phyloP scores from a whole-genome alignment of 2,888 invertebrate species.

The Scaptomyza cyrtandrae region DNA sequence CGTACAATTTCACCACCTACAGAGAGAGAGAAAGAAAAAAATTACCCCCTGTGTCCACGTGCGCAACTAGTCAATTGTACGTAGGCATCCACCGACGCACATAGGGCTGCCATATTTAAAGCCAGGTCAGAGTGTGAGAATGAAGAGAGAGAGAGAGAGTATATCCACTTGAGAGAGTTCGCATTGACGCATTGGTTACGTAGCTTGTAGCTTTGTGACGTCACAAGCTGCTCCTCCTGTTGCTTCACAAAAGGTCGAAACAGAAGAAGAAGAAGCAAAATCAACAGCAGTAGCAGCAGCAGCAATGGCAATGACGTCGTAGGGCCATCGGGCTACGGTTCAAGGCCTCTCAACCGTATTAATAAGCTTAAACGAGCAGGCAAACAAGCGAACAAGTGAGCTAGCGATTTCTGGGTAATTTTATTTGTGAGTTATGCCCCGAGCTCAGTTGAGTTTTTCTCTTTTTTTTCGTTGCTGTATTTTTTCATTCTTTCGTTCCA shows the following conservation, averaged over 20 bases:
- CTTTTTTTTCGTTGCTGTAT: slow-evolving; percentile 2
- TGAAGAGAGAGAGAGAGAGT: neutral
- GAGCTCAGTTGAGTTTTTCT: slow-evolving; percentile 14
- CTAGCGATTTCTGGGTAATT: slow-evolving; percentile 13
- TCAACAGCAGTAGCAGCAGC: slow-evolving; percentile 12
- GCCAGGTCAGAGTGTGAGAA: slow-evolving; percentile 1
- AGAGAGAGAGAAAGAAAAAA: neutral
- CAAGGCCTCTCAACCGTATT: slow-evolving; percentile 49
- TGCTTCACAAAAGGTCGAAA: slow-evolving; percentile 53
- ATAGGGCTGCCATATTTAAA: slow-evolving; percentile 31
- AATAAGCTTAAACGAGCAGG: slow-evolving; percentile 34
- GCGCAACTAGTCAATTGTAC: slow-evolving; percentile 56
- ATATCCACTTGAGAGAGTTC: slow-evolving; percentile 25
- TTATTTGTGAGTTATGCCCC: slow-evolving; percentile 18
- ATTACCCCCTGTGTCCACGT: slow-evolving; percentile 33
- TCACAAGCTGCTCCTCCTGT: slow-evolving; percentile 55
- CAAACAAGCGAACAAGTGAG: slow-evolving; percentile 7
- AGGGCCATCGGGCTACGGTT: slow-evolving; percentile 43
- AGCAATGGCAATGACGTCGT: slow-evolving; percentile 47
- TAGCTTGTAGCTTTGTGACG: slow-evolving; percentile 44
- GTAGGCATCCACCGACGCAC: slow-evolving; percentile 55
- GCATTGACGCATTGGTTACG: slow-evolving; percentile 65
- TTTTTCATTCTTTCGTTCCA: slow-evolving; percentile 1
- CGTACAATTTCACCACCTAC: slow-evolving; percentile 26
- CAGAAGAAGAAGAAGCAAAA: slow-evolving; percentile 17